Evolutionary conservation across 2,797 vertebrate species (phyloP).

Genomic region (Sebastolobus alascanus): DNA sequence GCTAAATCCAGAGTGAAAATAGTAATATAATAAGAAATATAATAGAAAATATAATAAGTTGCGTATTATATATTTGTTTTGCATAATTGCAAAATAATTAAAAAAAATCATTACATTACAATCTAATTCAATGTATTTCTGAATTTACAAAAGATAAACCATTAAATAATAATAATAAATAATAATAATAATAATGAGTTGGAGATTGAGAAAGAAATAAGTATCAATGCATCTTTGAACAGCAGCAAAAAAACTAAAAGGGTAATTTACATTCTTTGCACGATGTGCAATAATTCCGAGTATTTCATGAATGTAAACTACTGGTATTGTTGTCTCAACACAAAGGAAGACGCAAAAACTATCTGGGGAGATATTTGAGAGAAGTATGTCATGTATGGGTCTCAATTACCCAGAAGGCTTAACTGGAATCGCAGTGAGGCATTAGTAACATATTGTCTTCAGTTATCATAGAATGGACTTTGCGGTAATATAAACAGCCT

Average conservation of each 20-base stretch:
- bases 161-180: not conserved
- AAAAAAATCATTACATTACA: not conserved
- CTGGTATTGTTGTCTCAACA: slow-evolving; percentile 48
- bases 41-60: not conserved
- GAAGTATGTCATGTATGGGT: slow-evolving; percentile 53
- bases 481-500: slow-evolving; percentile 55
- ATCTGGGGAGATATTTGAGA: slow-evolving; percentile 51
- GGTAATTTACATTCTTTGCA: slow-evolving; percentile 4
- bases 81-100: not conserved
- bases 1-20: not conserved
- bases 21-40: no score
- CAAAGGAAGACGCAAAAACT: slow-evolving; percentile 36
- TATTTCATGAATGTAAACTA: slow-evolving; percentile 36
- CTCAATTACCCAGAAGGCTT: slow-evolving; percentile 76
- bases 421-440: slow-evolving; percentile 52
- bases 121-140: not conserved
- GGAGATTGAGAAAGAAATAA: not conserved
- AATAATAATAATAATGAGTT: not conserved
- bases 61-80: not conserved
- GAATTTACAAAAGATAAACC: not conserved
- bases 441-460: slow-evolving; percentile 58
- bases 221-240: not conserved
- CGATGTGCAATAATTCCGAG: not conserved
- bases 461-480: slow-evolving; percentile 69
- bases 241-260: not conserved